Conservation (phyloP, 2,797 vertebrate species). For the Cryptoblepharus egeriae region DNA sequence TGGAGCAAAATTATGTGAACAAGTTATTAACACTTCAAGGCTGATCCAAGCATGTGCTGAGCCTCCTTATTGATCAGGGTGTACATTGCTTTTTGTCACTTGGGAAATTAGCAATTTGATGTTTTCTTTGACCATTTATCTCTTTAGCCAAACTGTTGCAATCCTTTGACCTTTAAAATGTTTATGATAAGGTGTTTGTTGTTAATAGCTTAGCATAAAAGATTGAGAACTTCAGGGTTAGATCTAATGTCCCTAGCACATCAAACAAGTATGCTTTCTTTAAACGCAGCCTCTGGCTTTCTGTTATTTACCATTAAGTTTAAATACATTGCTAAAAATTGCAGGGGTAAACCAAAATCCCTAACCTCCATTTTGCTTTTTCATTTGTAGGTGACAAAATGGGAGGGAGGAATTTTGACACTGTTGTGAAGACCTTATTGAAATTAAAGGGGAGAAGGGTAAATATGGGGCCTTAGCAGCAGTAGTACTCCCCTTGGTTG, state of each 20-base stretch:
- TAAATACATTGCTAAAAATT: background rate
- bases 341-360: no score
- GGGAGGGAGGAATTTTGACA: no score
- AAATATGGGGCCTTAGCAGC: no score
- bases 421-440: no score
- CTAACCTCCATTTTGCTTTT: no score
- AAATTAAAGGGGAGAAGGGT: no score
- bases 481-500: no score
- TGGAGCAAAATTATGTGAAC: conserved; percentile 53
- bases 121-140: conserved; percentile 78
- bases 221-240: conserved; percentile 36
- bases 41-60: conserved; percentile 71
- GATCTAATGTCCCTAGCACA: conserved; percentile 22
- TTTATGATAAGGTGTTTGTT: conserved; percentile 73
- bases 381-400: no score
- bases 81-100: conserved; percentile 68
- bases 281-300: conserved; percentile 24
- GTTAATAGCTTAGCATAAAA: conserved; percentile 74
- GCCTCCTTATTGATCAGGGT: conserved; percentile 75
- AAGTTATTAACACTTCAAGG: conserved; percentile 74
- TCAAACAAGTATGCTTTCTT: conserved; percentile 31
- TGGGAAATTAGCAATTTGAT: conserved; percentile 75
- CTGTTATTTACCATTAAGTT: background rate
- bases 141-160: conserved; percentile 76
- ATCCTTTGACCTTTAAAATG: conserved; percentile 78